phyloP scores from a whole-genome alignment of 1,140 invertebrate species.

The Doryteuthis pealeii region DNA sequence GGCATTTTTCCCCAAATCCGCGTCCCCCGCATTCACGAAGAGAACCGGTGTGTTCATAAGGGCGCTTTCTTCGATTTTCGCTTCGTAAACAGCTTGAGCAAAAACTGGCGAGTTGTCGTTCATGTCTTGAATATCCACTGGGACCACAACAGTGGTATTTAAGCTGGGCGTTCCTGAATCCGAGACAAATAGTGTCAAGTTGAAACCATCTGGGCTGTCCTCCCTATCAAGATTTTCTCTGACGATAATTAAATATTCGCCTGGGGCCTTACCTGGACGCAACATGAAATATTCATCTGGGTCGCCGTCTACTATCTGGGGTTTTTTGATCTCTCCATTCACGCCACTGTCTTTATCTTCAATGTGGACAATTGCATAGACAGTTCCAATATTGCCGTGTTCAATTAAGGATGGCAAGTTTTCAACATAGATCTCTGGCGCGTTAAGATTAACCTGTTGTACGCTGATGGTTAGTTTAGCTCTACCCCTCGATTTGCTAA shows the following conservation, averaged over 20 bases:
- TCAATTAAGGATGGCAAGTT: slow-evolving; percentile 79
- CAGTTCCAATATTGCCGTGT: slow-evolving; percentile 60
- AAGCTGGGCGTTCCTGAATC: slow-evolving; percentile 79
- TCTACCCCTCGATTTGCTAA: slow-evolving; percentile 60
- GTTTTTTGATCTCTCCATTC: slow-evolving; percentile 77
- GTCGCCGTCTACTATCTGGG: slow-evolving; percentile 82
- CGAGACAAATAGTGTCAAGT: slow-evolving; percentile 80
- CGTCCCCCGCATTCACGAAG: slow-evolving; percentile 47
- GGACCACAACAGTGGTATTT: slow-evolving; percentile 49
- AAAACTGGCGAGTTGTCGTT: slow-evolving; percentile 88
- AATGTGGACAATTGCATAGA: slow-evolving; percentile 84
- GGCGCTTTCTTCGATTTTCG: slow-evolving; percentile 82
- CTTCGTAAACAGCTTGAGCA: slow-evolving; percentile 83
- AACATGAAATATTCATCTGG: slow-evolving; percentile 80
- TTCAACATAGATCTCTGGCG: slow-evolving; percentile 78
- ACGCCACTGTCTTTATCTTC: slow-evolving; percentile 79
- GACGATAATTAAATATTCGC: slow-evolving; percentile 62
- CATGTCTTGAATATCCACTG: slow-evolving; percentile 71
- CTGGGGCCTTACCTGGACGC: slow-evolving; percentile 60
- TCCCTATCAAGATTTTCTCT: slow-evolving; percentile 73
- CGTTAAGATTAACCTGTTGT: slow-evolving; percentile 80
- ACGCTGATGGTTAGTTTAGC: slow-evolving; percentile 78
- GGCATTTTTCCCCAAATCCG: slow-evolving; percentile 78
- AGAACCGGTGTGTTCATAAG: slow-evolving; percentile 83
- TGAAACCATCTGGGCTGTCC: slow-evolving; percentile 60